Conservation (phyloP, 2,797 vertebrate species). For the Argentina silus region DNA sequence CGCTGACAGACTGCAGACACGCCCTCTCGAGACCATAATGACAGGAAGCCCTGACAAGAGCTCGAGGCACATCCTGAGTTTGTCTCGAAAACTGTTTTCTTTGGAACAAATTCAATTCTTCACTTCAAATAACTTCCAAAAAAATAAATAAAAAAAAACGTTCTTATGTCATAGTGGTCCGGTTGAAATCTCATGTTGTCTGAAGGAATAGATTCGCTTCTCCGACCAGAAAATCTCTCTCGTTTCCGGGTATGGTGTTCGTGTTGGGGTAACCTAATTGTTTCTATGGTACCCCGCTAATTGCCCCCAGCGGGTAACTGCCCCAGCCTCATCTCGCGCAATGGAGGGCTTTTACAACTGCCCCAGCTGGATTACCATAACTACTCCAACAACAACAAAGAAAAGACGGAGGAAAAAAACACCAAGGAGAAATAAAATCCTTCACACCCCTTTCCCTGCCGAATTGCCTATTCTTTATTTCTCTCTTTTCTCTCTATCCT, state of each 20-base stretch:
- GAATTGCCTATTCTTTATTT: slow-evolving; percentile 74
- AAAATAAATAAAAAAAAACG: no score
- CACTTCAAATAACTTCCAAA: no score
- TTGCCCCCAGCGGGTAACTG: slow-evolving; percentile 64
- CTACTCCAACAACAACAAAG: slow-evolving; percentile 43
- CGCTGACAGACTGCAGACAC: slow-evolving; percentile 73
- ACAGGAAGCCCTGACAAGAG: slow-evolving; percentile 74
- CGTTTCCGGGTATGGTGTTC: background rate
- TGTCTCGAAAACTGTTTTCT: slow-evolving; percentile 59
- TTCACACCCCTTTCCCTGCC: slow-evolving; percentile 58
- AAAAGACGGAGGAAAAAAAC: slow-evolving; percentile 49
- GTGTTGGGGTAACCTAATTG: slow-evolving; percentile 44
- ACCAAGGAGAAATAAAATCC: slow-evolving; percentile 71
- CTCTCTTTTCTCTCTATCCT: slow-evolving; percentile 61
- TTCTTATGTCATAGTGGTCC: background rate
- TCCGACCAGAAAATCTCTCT: slow-evolving; percentile 45
- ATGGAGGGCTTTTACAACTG: slow-evolving; percentile 31
- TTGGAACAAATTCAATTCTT: slow-evolving; percentile 35
- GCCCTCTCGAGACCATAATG: slow-evolving; percentile 72
- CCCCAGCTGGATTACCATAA: slow-evolving; percentile 37
- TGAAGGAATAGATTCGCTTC: slow-evolving; percentile 34
- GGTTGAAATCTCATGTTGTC: background rate
- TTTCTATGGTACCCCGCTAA: slow-evolving; percentile 65
- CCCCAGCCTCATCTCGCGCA: slow-evolving; percentile 43
- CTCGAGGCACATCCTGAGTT: slow-evolving; percentile 66